These are phyloP conservation scores for Meteorus colon DNA, from an alignment of 2,888 invertebrate genomes.

Conservation along the genomic window DNA sequence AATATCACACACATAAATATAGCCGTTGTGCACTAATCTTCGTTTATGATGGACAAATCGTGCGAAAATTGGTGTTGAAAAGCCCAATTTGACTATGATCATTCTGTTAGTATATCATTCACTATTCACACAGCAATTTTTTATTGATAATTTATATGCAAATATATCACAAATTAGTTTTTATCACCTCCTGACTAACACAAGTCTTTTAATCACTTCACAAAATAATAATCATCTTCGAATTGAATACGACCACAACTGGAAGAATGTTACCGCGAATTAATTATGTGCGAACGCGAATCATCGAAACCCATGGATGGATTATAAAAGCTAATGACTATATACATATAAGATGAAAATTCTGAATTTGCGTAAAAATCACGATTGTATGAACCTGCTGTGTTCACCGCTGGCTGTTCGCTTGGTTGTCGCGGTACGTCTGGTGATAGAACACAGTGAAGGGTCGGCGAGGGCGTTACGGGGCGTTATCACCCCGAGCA, in stretches of 20 bases:
- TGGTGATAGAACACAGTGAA: conserved; percentile 64
- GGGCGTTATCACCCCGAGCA: conserved; percentile 50
- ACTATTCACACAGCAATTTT: background rate
- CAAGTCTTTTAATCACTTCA: background rate
- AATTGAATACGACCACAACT: background rate
- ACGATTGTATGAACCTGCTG: conserved; percentile 57
- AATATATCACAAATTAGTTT: background rate
- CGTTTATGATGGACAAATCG: background rate
- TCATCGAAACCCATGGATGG: background rate
- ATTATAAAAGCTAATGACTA: background rate
- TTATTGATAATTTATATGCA: background rate
- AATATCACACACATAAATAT: background rate
- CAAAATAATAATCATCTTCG: background rate
- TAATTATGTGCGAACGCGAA: background rate
- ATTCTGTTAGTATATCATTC: background rate
- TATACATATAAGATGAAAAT: background rate
- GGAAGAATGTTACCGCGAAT: background rate
- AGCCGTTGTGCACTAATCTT: background rate
- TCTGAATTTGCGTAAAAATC: conserved; percentile 17
- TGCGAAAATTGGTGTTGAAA: background rate
- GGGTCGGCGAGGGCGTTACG: conserved; percentile 63
- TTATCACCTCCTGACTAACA: background rate
- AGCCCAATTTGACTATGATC: conserved; percentile 9
- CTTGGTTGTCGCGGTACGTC: conserved; percentile 72
- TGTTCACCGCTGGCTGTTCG: conserved; percentile 68